phyloP scores from a whole-genome alignment of 2,888 invertebrate species.

The Drosophila macrospina region DNA sequence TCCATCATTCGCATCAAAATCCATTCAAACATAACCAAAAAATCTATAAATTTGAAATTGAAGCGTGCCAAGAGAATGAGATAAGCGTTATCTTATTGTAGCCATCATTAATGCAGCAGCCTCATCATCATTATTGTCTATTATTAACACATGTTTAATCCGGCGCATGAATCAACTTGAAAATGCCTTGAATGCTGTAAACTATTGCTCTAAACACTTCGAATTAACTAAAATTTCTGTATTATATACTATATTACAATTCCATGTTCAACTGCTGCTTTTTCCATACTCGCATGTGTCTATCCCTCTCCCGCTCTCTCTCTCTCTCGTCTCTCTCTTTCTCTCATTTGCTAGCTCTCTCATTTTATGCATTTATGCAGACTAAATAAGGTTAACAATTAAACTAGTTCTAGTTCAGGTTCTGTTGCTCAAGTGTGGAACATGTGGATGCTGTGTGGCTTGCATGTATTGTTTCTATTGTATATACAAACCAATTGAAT shows the following conservation, averaged over 20 bases:
- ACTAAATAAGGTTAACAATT: not conserved
- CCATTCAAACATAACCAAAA: slow-evolving; percentile 4
- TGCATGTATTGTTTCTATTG: not conserved
- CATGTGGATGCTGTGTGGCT: not conserved
- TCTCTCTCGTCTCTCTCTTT: not conserved
- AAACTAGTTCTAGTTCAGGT: not conserved
- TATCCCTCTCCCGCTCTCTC: not conserved
- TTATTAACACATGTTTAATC: slow-evolving; percentile 13
- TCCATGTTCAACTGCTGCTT: not conserved
- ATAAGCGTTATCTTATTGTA: slow-evolving; percentile 1
- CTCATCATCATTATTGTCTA: slow-evolving; percentile 13
- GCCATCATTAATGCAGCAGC: not conserved
- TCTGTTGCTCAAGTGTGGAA: too few species aligned
- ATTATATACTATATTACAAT: not conserved
- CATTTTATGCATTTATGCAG: not conserved
- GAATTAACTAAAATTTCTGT: not conserved
- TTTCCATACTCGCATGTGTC: not conserved
- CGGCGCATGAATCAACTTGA: slow-evolving; percentile 9
- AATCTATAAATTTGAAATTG: not conserved
- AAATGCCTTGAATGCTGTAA: slow-evolving; percentile 19
- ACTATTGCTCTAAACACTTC: slow-evolving; percentile 9
- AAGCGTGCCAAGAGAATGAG: slow-evolving; percentile 5
- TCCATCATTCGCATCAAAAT: too few species aligned
- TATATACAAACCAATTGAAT: not conserved
- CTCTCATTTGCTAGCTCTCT: not conserved